Base-by-base conservation (phyloP, 2,888 invertebrate genomes). In the Tetragonisca angustula region DNA sequence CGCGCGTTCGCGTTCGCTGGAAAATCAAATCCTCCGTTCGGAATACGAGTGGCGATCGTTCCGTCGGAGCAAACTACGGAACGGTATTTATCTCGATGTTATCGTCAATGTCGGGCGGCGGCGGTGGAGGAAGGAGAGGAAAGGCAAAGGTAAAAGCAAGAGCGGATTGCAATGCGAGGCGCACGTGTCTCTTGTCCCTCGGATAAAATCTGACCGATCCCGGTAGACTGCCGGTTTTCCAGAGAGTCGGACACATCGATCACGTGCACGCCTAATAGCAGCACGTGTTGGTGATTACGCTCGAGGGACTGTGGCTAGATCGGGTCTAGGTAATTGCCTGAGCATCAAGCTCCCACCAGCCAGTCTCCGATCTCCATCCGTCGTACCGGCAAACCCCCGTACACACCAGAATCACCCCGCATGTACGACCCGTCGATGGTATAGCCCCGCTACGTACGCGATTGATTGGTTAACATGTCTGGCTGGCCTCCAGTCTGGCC, bases 261-360 rank as follows among this genome's bases (percentile, higher is more conserved):
- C 92, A 93, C 92, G 92, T 91, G 92, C 91, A 89, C 88, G 90
- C 90, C 92, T 92, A 93, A 92, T 93, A 92, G 92, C 90, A 92
- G 92, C 92, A 93, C 93, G 92, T 92, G 92, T 93, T 90, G 91
- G 92, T 93, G 92, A 93, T 93, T 93, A 93, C 92, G 93, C 91
- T 92, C 92, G 91, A 89, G 92, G 92, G 92, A 93, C 91, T 89
- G 91, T 88, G 88, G 90, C 90, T 91, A 91, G 91, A 90, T 90
- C 91, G 90, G 88, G 91, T 93, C 91, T 90, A 91, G 91, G 93
- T 93, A 93, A 93, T 93, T 93, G 92, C 91, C 89, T 90, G 89
- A 91, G 88, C 91, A 86, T 85, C 82, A 87, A 75, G 79, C 79
- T 79, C 84, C 79, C 72, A 80, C 84, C 79, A 71, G 19, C 70